Conservation (phyloP, 92 coral and sea anemone species). For the Epizoanthus stellaris region DNA sequence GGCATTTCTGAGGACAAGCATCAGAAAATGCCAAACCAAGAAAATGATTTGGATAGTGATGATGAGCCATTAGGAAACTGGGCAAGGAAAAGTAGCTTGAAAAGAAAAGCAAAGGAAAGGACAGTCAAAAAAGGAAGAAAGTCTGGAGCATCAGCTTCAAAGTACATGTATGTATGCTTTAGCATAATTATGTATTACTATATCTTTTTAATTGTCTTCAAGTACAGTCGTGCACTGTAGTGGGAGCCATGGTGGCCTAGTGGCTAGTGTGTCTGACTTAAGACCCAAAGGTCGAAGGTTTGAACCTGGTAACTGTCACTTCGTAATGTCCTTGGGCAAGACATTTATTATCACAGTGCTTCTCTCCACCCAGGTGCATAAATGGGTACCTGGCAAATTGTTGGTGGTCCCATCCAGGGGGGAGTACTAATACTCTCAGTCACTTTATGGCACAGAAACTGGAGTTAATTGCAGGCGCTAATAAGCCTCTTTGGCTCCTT, state of each 20-base stretch:
- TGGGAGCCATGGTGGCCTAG: too few species aligned
- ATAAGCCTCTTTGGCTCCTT: too few species aligned
- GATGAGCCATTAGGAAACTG: constrained; percentile 27
- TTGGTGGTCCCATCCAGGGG: too few species aligned
- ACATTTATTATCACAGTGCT: too few species aligned
- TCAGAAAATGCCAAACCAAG: neutral
- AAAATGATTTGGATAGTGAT: constrained; percentile 11
- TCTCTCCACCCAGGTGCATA: too few species aligned
- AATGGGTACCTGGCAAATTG: too few species aligned
- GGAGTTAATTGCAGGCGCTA: too few species aligned
- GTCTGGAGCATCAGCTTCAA: neutral
- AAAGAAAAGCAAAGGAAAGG: neutral
- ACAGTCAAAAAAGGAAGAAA: neutral
- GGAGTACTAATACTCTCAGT: too few species aligned
- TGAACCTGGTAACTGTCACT: neutral
- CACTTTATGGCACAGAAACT: too few species aligned
- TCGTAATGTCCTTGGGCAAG: too few species aligned
- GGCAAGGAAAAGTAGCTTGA: neutral
- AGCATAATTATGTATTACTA: neutral
- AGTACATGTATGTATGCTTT: neutral
- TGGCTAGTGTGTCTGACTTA: too few species aligned
- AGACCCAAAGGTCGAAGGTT: neutral
- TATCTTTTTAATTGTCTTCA: neutral
- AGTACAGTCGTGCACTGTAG: too few species aligned
- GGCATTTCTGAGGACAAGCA: neutral